Conservation (phyloP, 2,113 vertebrate genomes). For the Eulacestoma nigropectus region DNA sequence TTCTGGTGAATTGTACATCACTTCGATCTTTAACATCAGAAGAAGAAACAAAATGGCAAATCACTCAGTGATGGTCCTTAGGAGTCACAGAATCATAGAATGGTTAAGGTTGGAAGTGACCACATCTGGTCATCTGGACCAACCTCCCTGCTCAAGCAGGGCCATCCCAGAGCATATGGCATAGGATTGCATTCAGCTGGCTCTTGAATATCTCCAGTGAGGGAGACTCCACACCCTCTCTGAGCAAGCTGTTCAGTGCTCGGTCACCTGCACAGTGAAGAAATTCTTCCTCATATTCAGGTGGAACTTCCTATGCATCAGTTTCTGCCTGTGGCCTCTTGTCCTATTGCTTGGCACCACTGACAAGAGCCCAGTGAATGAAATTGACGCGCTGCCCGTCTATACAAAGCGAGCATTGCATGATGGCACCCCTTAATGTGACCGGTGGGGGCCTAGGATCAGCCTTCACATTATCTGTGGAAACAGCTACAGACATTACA, state of each 20-base stretch:
- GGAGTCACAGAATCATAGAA: background rate
- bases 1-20: background rate
- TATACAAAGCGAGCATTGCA: background rate
- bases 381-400: background rate
- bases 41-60: background rate
- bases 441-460: background rate
- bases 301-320: background rate
- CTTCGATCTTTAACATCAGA: background rate
- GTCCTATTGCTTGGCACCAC: background rate
- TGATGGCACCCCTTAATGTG: background rate
- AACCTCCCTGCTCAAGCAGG: background rate
- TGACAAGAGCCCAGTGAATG: background rate
- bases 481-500: accelerated
- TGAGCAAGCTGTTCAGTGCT: background rate
- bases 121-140: background rate
- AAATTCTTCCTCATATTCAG: background rate
- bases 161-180: background rate
- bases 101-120: background rate
- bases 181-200: background rate
- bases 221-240: background rate
- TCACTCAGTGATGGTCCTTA: background rate
- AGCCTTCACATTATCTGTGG: background rate
- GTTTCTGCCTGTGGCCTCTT: background rate
- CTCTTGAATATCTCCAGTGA: background rate
- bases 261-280: no score